Base-by-base conservation (phyloP, 1,140 invertebrate species). In the Nasonia longicornis region DNA sequence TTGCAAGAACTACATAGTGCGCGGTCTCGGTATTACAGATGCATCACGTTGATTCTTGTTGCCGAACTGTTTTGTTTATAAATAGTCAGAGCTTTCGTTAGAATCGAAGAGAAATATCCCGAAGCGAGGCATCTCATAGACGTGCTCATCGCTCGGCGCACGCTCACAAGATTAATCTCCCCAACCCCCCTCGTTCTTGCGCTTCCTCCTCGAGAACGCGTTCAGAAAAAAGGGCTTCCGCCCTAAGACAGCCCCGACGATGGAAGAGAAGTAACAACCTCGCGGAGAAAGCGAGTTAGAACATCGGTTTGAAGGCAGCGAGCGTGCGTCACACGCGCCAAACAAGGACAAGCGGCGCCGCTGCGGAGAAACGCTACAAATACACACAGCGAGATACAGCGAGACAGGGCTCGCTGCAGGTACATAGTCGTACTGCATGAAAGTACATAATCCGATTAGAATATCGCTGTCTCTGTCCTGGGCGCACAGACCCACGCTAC, bases 401-500 rank as follows among this genome's bases (percentile, higher is more conserved):
- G 26, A 29, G 26, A 69, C 11, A 31, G 31, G 16, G n/a, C 12
- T 22, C 8, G 14, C 26, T 26, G 26, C 42, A 42, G 38, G 38
- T 42, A 42, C 16, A 22, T 67, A 48, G 22, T 26, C 45, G 38
- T 22, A 71, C 45, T 35, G 58, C 35, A 48, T 31, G 70, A 78
- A 78, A 82, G 76, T 82, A 75, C 81, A 38, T 82, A 79, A 82
- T 82, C 81, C 77, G 77, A 82, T 82, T 79, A 82, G 69, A 78
- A 78, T 29, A 78, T 69, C 66, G n/a, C 22, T 58, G 73, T 70
- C 73, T 69, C 66, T 52, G 45, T 52, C 38, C 52, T n/a, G 52
- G 16, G 77, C 26, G 6, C 3, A 35, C 31, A 29, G 48, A 16
- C 20, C 52, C 29, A 0, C 64, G 29, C 7, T 72, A 63, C 48